Evolutionary conservation across 2,113 vertebrate genomes (phyloP).

Genomic region (Zootoca vivipara): DNA sequence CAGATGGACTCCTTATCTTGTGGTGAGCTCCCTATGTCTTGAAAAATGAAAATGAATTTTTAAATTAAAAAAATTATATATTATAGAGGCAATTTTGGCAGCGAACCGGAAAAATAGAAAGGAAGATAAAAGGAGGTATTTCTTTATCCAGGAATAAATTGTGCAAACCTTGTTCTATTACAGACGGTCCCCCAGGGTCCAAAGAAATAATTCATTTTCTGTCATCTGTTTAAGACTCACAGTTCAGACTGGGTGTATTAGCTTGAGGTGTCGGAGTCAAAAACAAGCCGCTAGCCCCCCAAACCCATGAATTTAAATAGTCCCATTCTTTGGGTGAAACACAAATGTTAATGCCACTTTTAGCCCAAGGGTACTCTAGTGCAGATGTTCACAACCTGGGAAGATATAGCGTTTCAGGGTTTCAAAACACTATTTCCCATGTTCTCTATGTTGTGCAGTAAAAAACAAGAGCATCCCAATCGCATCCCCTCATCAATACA

Average conservation of each 20-base stretch:
- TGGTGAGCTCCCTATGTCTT: constrained; percentile 44
- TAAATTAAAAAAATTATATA: constrained; percentile 57
- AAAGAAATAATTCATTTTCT: constrained; percentile 30
- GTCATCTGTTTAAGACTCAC: constrained; percentile 35
- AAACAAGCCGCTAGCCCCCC: background rate
- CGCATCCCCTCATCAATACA: background rate
- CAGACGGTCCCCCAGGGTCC: constrained; percentile 12
- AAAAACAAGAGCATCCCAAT: background rate
- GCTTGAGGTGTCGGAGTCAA: constrained; percentile 7
- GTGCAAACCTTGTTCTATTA: constrained; percentile 14
- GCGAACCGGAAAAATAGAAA: constrained; percentile 40
- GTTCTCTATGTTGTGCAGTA: background rate
- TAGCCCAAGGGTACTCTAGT: constrained; percentile 4
- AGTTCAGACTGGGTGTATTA: constrained; percentile 29
- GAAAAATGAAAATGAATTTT: constrained; percentile 53
- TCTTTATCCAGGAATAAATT: constrained; percentile 21
- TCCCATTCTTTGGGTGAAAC: constrained; percentile 14
- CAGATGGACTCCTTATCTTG: constrained; percentile 64
- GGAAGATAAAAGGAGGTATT: constrained; percentile 32
- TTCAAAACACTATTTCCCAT: background rate
- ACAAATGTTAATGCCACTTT: constrained; percentile 20
- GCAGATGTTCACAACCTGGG: constrained; percentile 21
- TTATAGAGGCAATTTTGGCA: constrained; percentile 60
- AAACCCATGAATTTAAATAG: constrained; percentile 22
- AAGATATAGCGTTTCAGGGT: background rate